phyloP scores from a whole-genome alignment of 1,140 invertebrate species.

The Papilio polytes region DNA sequence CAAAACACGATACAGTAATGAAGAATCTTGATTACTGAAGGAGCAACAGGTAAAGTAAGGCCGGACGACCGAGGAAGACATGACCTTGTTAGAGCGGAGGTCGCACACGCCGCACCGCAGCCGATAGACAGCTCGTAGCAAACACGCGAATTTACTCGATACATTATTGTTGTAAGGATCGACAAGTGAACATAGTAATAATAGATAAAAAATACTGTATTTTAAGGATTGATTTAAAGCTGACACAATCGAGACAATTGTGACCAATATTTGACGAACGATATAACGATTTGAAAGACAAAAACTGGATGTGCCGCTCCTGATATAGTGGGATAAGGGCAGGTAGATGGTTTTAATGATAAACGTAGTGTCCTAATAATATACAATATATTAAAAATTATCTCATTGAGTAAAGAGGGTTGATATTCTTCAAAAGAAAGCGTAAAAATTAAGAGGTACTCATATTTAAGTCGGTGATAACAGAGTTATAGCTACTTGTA shows the following conservation, averaged over 20 bases:
- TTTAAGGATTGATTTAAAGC: neutral
- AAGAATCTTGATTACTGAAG: neutral
- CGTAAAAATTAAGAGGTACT: no score
- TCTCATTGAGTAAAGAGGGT: no score
- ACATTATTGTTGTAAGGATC: constrained; percentile 33
- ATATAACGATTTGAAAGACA: no score
- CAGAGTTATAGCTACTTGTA: no score
- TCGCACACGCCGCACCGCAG: constrained; percentile 42
- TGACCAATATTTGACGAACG: neutral
- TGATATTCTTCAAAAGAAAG: neutral
- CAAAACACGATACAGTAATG: neutral
- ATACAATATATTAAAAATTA: no score
- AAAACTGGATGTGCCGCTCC: no score
- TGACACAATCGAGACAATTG: no score
- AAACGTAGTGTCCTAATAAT: no score
- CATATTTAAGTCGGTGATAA: no score
- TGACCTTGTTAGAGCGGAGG: constrained; percentile 60
- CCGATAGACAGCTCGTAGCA: constrained; percentile 46
- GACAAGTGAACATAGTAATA: neutral
- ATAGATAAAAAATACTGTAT: neutral
- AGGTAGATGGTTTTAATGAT: no score
- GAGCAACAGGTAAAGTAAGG: constrained; percentile 24
- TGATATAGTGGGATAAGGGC: no score
- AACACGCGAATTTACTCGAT: constrained; percentile 51
- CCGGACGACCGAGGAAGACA: constrained; percentile 60